These are phyloP conservation scores for Chrysina gloriosa DNA, from an alignment of 2,888 invertebrate species.

Conservation along the genomic window DNA sequence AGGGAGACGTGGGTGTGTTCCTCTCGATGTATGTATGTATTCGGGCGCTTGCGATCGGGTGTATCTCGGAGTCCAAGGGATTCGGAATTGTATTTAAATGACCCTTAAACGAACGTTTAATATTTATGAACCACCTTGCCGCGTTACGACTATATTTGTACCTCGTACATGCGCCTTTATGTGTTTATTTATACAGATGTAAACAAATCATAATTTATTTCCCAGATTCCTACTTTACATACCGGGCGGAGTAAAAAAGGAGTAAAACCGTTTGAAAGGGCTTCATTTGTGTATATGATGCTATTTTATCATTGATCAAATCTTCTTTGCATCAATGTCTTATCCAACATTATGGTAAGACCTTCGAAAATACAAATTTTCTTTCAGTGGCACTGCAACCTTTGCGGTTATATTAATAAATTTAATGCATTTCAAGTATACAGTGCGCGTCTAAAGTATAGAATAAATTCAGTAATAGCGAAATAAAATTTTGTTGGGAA, in stretches of 20 bases:
- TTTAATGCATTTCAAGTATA: no score
- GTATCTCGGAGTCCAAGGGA: slow-evolving; percentile 41
- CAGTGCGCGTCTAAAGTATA: no score
- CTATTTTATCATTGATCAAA: no score
- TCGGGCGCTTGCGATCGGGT: slow-evolving; percentile 23
- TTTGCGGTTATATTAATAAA: no score
- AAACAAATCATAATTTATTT: slow-evolving; percentile 28
- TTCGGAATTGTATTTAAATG: slow-evolving; percentile 57
- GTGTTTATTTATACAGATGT: slow-evolving; percentile 4
- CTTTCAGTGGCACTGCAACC: no score
- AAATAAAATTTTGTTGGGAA: no score
- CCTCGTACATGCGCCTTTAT: background rate
- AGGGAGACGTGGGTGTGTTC: slow-evolving; percentile 46
- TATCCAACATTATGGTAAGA: no score
- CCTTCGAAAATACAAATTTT: no score
- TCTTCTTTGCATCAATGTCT: no score
- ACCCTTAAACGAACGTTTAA: slow-evolving; percentile 53
- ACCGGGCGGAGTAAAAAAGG: background rate
- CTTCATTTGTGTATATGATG: no score
- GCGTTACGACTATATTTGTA: slow-evolving; percentile 26
- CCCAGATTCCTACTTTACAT: background rate
- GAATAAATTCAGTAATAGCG: no score
- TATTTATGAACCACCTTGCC: slow-evolving; percentile 54
- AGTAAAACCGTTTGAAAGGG: background rate
- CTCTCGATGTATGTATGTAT: slow-evolving; percentile 13